A percentile compares a stretch with the other conserved stretches of the same genome.
These are phyloP conservation scores for Marasmarcha lunaedactyla DNA, from an alignment of 2,888 invertebrate species.

Conservation along the genomic window DNA sequence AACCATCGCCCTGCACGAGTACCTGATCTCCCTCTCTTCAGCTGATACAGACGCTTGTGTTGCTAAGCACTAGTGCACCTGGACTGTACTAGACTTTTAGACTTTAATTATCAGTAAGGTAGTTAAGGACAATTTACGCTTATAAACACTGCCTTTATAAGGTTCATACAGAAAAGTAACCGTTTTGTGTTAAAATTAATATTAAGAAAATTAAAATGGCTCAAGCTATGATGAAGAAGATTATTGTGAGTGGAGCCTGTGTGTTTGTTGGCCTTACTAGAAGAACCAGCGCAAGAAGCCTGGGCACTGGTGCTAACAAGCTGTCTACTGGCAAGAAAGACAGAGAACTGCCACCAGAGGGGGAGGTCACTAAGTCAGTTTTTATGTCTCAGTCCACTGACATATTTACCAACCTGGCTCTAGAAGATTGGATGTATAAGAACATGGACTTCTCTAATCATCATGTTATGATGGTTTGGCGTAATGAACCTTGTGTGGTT, in stretches of 20 bases:
- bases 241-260: conserved; percentile 44
- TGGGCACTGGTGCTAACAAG: conserved; percentile 32
- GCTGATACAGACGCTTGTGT: conserved; percentile 75
- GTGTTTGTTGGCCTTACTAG: conserved; percentile 46
- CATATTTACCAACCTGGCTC: conserved; percentile 92
- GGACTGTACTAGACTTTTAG: background rate
- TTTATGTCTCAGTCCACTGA: conserved; percentile 93
- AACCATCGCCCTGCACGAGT: conserved; percentile 89
- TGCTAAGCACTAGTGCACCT: conserved; percentile 29
- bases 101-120: background rate
- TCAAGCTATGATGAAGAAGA: conserved; percentile 54
- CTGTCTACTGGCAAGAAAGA: conserved; percentile 33
- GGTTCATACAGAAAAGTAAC: conserved; percentile 66
- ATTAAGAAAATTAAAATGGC: conserved; percentile 44
- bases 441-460: conserved; percentile 86
- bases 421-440: conserved; percentile 96
- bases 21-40: conserved; percentile 83
- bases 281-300: conserved; percentile 40
- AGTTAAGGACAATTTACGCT: conserved; percentile 26
- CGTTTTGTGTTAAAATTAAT: conserved; percentile 25
- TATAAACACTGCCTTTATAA: conserved; percentile 33
- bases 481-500: conserved; percentile 94
- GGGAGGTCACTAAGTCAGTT: conserved; percentile 83
- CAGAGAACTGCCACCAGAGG: conserved; percentile 36
- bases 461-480: conserved; percentile 91